Evolutionary conservation across 2,888 invertebrate species (phyloP).

Genomic region (Hypsopygia costalis): DNA sequence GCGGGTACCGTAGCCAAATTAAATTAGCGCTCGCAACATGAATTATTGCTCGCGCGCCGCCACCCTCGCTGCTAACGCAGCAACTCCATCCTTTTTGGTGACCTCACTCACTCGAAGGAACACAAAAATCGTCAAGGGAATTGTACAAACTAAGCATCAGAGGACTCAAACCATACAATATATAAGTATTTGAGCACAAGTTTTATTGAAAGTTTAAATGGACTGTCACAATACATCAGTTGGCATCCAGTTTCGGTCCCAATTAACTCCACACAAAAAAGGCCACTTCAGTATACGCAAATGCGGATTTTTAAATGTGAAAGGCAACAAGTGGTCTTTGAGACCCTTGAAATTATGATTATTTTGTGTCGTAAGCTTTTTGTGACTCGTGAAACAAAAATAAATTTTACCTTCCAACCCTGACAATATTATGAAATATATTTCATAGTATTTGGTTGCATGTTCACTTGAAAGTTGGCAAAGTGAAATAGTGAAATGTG

Average conservation of each 20-base stretch:
- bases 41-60: too few relatives aligned
- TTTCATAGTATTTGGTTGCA: not conserved
- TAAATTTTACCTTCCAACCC: not conserved
- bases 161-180: too few relatives aligned
- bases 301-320: slow-evolving; percentile 20
- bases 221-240: slow-evolving; percentile 23
- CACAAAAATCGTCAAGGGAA: too few relatives aligned
- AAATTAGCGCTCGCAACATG: too few relatives aligned
- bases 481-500: too few relatives aligned
- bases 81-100: too few relatives aligned
- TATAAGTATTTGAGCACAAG: too few relatives aligned
- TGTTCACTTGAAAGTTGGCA: not conserved
- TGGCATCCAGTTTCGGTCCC: slow-evolving; percentile 18
- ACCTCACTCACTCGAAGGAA: too few relatives aligned
- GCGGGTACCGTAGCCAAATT: too few relatives aligned
- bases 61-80: too few relatives aligned
- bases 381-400: slow-evolving; percentile 8
- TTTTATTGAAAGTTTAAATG: slow-evolving; percentile 15
- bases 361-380: slow-evolving; percentile 11
- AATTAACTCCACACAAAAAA: slow-evolving; percentile 25
- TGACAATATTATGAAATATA: not conserved
- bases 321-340: slow-evolving; percentile 29
- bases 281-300: slow-evolving; percentile 21
- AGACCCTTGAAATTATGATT: slow-evolving; percentile 22
- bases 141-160: too few relatives aligned